Base-by-base conservation (phyloP, 2,888 invertebrate species). In the Trichogramma evanescens region DNA sequence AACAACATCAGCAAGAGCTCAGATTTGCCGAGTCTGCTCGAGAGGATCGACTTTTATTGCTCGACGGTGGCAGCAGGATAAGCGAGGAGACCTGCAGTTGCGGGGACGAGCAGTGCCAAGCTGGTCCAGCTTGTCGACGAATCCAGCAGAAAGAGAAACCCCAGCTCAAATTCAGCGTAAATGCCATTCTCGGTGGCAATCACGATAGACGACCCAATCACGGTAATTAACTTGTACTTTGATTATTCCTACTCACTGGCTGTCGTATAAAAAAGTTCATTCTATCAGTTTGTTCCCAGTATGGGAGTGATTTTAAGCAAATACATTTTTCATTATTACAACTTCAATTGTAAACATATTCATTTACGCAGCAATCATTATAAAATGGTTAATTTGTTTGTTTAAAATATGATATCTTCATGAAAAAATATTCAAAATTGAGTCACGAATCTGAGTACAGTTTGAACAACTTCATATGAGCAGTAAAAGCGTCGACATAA, bases 131-230 rank as follows among this genome's bases (percentile, higher is more conserved):
- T 59, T 70, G 71, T 60, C 70, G 74, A 57, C 72, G 72, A 62
- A 76, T 74, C 67, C 75, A 74, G 67, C 74, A 74, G 65, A 77
- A 76, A 66, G 76, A 77, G 63, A 91, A 91, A 72, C 93, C 93
- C 26, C 84, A 91, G 73, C 82, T 93, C 70, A 93, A 93, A 79
- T 94, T 94, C 80, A 93, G 93, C 85, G 93, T 94, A 66, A 93
- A 89, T 82, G 93, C 93, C 51, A 94, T 94, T 69, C 81, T 94
- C 70, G 92, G 92, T 1, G 82, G 82, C 65, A 85, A 87, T 68
- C 78, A 82, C 65, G 74, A 76, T 62, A 71, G 74, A 66, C 71
- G 77, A 64, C 73, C 76, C 38, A 75, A 74, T 70, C 69, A 74
- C 64, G 78, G 77, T 77, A 73, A 72, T 67, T 64, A 10, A 50